Conservation (phyloP, 2,888 invertebrate genomes). For the Caenorhabditis sp. region DNA sequence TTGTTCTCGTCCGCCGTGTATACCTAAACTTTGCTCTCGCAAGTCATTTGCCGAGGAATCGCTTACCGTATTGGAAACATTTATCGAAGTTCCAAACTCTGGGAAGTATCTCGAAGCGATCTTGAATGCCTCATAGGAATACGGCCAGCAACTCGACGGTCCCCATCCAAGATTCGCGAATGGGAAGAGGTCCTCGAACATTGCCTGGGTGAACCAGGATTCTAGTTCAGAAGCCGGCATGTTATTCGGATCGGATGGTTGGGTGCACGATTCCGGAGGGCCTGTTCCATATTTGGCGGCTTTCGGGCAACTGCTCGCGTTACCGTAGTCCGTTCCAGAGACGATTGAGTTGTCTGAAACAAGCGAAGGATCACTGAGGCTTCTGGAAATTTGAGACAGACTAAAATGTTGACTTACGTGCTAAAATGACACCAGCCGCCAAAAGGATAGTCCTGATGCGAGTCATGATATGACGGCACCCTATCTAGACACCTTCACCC, state of each 20-base stretch:
- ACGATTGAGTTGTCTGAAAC: constrained; percentile 21
- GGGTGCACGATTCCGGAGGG: constrained; percentile 68
- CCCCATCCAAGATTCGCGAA: constrained; percentile 80
- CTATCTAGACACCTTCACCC: not conserved
- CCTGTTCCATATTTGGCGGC: constrained; percentile 68
- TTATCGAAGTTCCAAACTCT: constrained; percentile 73
- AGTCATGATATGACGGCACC: constrained; percentile 33
- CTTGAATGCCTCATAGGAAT: constrained; percentile 78
- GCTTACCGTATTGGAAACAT: constrained; percentile 69
- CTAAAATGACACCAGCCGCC: constrained; percentile 15
- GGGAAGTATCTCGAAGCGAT: constrained; percentile 80
- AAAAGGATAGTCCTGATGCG: constrained; percentile 18
- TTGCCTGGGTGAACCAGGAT: constrained; percentile 75
- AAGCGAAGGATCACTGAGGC: too few species aligned
- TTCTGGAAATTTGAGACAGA: too few species aligned
- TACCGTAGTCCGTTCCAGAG: constrained; percentile 44
- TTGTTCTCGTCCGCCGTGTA: constrained; percentile 73
- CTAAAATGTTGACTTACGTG: constrained; percentile 19
- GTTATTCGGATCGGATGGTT: constrained; percentile 76
- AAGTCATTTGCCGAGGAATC: not conserved
- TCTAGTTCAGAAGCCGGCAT: constrained; percentile 70
- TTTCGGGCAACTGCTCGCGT: constrained; percentile 62
- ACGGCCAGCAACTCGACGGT: constrained; percentile 75
- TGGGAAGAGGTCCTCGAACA: constrained; percentile 79
- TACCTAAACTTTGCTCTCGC: too few species aligned